phyloP scores from a whole-genome alignment of 2,888 invertebrate genomes.

The Sympetrum striolatum region DNA sequence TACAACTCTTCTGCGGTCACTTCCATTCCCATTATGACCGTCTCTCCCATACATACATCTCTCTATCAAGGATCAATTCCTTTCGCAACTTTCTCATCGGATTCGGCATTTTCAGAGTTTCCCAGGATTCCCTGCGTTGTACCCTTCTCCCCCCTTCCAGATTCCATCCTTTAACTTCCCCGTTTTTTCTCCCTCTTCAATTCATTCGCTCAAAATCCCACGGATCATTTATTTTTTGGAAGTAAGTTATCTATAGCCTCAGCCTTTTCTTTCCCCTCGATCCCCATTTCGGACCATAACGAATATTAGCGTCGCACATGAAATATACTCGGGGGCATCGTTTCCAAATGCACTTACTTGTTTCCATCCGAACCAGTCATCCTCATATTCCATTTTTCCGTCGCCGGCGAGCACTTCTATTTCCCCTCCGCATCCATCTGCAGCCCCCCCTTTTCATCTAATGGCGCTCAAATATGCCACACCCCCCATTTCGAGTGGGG shows the following conservation, averaged over 20 bases:
- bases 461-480: slow-evolving; percentile 31
- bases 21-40: neutral
- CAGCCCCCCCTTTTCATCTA: neutral
- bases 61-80: slow-evolving; percentile 12
- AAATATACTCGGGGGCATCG: slow-evolving; percentile 40
- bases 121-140: neutral
- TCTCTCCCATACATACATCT: neutral
- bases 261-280: neutral
- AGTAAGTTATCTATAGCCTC: slow-evolving; percentile 35
- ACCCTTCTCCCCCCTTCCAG: neutral
- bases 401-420: neutral
- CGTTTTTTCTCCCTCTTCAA: neutral
- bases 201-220: neutral
- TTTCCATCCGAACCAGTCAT: slow-evolving; percentile 42
- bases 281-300: slow-evolving; percentile 17
- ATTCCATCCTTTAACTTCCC: neutral
- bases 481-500: neutral
- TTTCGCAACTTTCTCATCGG: neutral
- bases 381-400: slow-evolving; percentile 19
- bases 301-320: slow-evolving; percentile 42
- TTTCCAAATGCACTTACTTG: slow-evolving; percentile 44
- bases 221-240: slow-evolving; percentile 34
- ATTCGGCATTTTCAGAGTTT: neutral
- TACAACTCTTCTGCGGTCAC: neutral
- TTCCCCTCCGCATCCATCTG: neutral